A percentile compares a stretch with the other conserved stretches of the same genome.
These are phyloP conservation scores for Hofmannophila pseudospretella DNA, from an alignment of 2,888 invertebrate genomes.

Conservation along the genomic window DNA sequence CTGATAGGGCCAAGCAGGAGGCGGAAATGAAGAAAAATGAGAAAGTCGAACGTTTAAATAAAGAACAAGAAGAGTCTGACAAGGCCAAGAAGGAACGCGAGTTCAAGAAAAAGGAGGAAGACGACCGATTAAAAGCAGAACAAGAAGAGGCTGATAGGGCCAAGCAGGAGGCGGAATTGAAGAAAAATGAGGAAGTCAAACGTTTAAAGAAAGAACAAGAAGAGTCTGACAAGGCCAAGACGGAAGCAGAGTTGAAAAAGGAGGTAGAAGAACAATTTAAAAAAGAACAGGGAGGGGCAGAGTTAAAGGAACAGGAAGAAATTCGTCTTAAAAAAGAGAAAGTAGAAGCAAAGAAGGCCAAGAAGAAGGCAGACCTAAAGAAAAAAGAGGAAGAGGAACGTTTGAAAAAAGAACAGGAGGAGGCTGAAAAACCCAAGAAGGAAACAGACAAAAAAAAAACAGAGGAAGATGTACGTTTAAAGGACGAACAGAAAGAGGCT, in stretches of 20 bases:
- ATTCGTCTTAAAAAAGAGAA: slow-evolving; percentile 1
- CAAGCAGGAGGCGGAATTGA: too few species aligned
- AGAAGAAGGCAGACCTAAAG: slow-evolving; percentile 4
- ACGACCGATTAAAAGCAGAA: slow-evolving; percentile 6
- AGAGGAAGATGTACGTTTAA: slow-evolving; percentile 12
- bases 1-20: too few species aligned
- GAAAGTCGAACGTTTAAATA: background rate
- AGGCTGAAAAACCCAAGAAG: background rate
- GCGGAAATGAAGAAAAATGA: too few species aligned
- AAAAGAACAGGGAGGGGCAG: slow-evolving; percentile 13
- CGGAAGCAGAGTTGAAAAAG: background rate
- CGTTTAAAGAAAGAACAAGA: background rate
- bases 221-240: background rate
- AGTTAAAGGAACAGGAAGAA: slow-evolving; percentile 4
- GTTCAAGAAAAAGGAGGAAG: slow-evolving; percentile 7
- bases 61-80: slow-evolving; percentile 9
- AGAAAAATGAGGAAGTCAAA: background rate
- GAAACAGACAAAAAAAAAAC: slow-evolving; percentile 2
- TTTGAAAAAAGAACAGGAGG: background rate
- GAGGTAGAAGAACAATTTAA: background rate
- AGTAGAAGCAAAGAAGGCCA: slow-evolving; percentile 5
- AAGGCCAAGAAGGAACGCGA: background rate
- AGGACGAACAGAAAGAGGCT: slow-evolving; percentile 3
- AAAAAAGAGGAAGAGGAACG: background rate
- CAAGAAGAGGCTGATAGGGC: slow-evolving; percentile 7